A percentile compares a stretch with the other conserved stretches of the same genome.
Conservation (phyloP, 2,113 vertebrate genomes). For the Ancistrus triradiatus region DNA sequence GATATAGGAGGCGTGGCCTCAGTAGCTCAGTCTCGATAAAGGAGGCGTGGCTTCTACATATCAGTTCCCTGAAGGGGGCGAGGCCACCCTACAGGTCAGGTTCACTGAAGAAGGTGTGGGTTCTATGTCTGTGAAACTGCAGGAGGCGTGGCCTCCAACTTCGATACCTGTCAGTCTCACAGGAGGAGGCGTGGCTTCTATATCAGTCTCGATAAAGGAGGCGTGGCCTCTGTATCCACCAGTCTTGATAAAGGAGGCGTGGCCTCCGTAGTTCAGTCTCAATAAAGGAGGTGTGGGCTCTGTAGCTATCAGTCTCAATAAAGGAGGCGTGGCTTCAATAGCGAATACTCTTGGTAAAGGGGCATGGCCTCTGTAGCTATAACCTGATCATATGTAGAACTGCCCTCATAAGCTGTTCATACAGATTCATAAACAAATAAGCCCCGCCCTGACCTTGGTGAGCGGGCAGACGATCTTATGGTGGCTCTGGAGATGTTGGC, state of each 20-base stretch:
- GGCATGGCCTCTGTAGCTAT: not conserved
- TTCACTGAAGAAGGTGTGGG: not conserved
- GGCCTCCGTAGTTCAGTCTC: not conserved
- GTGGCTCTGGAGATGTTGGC: conserved; percentile 26
- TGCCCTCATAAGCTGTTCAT: no score
- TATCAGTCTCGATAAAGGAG: not conserved
- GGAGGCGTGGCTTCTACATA: not conserved
- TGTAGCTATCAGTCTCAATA: not conserved
- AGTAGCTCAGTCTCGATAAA: no score
- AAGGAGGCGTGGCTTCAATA: not conserved
- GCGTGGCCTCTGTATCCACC: not conserved
- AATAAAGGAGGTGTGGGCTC: not conserved
- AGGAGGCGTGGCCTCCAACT: not conserved
- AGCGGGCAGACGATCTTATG: conserved; percentile 29
- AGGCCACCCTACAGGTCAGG: not conserved
- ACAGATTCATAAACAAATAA: no score
- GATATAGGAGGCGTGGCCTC: not conserved
- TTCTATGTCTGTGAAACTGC: not conserved
- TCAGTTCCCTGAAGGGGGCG: not conserved
- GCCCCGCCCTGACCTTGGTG: not conserved
- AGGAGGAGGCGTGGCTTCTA: not conserved
- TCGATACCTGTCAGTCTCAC: not conserved
- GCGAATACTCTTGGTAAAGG: not conserved
- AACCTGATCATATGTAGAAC: no score
- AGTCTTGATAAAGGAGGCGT: not conserved